phyloP scores from a whole-genome alignment of 1,140 invertebrate species.

The Habropoda laboriosa region DNA sequence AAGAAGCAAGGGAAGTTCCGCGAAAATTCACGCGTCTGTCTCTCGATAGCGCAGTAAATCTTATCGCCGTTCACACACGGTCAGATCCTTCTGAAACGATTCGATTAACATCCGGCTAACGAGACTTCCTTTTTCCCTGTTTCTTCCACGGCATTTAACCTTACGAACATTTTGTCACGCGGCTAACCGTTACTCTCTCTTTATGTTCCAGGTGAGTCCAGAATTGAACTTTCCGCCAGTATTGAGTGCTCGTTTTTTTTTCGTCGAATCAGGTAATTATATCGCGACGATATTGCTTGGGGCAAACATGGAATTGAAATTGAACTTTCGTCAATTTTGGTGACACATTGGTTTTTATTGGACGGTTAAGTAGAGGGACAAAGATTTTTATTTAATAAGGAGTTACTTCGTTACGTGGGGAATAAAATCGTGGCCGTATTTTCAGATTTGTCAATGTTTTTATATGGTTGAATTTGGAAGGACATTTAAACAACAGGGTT shows the following conservation, averaged over 20 bases:
- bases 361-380: no score
- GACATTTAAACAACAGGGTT: no score
- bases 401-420: no score
- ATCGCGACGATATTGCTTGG: neutral
- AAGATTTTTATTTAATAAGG: no score
- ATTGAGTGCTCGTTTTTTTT: neutral
- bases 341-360: no score
- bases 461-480: no score
- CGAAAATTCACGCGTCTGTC: conserved; percentile 46
- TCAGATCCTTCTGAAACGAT: conserved; percentile 8
- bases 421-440: no score
- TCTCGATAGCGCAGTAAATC: conserved; percentile 42
- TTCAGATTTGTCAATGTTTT: no score
- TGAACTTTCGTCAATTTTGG: no score
- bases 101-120: neutral
- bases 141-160: neutral
- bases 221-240: no score
- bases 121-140: neutral
- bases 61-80: conserved; percentile 12
- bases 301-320: no score
- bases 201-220: conserved; percentile 72
- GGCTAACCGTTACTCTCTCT: conserved; percentile 37
- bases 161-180: neutral
- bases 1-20: conserved; percentile 65
- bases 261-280: neutral